These are phyloP conservation scores for Microtus oregoni DNA, from an alignment of 2,113 vertebrate species.

Conservation along the genomic window DNA sequence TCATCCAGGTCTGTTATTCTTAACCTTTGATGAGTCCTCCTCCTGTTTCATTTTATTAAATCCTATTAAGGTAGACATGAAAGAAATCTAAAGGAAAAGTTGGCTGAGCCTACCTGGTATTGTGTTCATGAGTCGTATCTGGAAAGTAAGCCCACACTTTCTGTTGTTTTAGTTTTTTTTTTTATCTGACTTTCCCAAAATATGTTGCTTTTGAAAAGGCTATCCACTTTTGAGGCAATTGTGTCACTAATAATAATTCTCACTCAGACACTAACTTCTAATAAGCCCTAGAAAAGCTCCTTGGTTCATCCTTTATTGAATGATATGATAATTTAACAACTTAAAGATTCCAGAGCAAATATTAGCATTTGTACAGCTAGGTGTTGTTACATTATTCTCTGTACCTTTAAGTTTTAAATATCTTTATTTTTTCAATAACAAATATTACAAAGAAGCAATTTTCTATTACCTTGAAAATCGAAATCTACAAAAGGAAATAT, in stretches of 20 bases:
- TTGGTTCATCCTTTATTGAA: constrained; percentile 30
- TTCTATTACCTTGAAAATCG: constrained; percentile 19
- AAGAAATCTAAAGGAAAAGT: constrained; percentile 55
- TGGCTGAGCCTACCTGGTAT: constrained; percentile 16
- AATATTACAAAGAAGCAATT: not conserved
- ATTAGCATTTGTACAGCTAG: constrained; percentile 11
- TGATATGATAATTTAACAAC: not conserved
- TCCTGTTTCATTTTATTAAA: constrained; percentile 58
- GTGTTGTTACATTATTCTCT: not conserved
- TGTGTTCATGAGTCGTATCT: constrained; percentile 58
- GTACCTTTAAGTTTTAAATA: constrained; percentile 23
- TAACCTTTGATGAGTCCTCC: constrained; percentile 20
- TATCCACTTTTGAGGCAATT: constrained; percentile 36
- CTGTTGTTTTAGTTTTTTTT: not conserved
- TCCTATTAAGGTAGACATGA: constrained; percentile 54
- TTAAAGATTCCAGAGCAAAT: constrained; percentile 22
- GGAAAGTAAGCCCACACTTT: constrained; percentile 6
- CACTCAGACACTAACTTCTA: constrained; percentile 23
- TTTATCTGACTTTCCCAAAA: constrained; percentile 47
- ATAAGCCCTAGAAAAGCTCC: not conserved
- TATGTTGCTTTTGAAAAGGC: constrained; percentile 53
- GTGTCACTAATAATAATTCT: constrained; percentile 55
- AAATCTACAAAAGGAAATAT: constrained; percentile 34
- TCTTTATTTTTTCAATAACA: constrained; percentile 34
- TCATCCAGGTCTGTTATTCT: constrained; percentile 23